Conservation (phyloP, 2,113 vertebrate species). For the Oreotragus oreotragus region DNA sequence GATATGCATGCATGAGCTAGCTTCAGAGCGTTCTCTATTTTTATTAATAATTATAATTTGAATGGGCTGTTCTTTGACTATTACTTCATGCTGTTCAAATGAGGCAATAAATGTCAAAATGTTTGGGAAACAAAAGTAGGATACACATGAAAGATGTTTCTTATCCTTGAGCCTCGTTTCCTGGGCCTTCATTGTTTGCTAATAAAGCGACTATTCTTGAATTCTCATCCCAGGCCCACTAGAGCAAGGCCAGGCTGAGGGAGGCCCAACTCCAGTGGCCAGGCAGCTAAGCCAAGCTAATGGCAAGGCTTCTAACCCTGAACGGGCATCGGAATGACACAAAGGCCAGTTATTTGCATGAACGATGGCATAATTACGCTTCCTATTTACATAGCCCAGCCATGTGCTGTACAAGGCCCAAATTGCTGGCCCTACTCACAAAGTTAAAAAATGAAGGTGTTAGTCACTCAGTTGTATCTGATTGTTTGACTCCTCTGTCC, state of each 20-base stretch:
- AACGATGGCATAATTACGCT: accelerated
- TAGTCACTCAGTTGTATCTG: background rate
- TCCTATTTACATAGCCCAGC: background rate
- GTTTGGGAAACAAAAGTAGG: background rate
- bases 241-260: background rate
- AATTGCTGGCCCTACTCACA: accelerated
- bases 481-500: background rate
- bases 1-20: background rate
- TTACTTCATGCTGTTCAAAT: background rate
- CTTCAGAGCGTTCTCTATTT: background rate
- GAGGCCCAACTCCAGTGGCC: background rate
- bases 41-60: background rate
- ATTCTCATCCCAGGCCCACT: background rate
- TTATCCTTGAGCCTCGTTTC: background rate
- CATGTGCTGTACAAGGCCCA: accelerated
- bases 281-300: background rate
- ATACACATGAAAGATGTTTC: background rate
- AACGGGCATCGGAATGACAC: accelerated
- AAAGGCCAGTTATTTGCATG: background rate
- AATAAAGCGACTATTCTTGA: background rate
- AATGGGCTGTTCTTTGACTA: background rate
- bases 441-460: background rate
- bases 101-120: background rate
- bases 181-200: background rate
- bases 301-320: background rate